phyloP scores from a whole-genome alignment of 2,797 vertebrate species.

The Erpetoichthys calabaricus region DNA sequence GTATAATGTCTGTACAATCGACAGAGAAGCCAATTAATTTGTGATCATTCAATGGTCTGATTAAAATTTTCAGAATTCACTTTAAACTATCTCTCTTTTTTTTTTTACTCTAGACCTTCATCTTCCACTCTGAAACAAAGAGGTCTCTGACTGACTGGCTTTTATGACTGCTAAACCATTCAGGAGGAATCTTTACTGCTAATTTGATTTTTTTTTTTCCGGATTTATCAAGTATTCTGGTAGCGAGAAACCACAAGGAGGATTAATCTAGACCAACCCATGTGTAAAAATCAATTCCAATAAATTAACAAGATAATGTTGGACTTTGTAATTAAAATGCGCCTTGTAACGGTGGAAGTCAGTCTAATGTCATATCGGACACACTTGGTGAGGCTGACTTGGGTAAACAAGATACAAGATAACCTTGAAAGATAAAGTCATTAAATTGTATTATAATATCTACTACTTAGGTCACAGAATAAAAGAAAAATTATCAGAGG shows the following conservation, averaged over 20 bases:
- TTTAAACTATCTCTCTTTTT: slow-evolving; percentile 9
- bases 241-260: neutral
- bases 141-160: neutral
- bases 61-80: slow-evolving; percentile 31
- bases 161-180: neutral
- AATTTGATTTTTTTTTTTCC: slow-evolving; percentile 1
- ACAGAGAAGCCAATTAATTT: slow-evolving; percentile 35
- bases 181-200: neutral
- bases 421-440: neutral
- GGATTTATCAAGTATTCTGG: neutral
- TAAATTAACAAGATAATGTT: neutral
- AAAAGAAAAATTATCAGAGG: too few relatives aligned
- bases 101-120: slow-evolving; percentile 15
- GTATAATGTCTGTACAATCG: neutral
- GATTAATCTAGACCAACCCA: neutral
- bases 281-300: neutral
- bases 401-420: neutral
- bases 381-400: neutral
- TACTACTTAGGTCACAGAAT: too few relatives aligned
- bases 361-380: too few relatives aligned
- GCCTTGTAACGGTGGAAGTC: too few relatives aligned
- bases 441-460: too few relatives aligned
- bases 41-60: slow-evolving; percentile 34
- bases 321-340: neutral
- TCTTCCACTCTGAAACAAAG: slow-evolving; percentile 1